Percentiles rank a stretch among this genome's conserved stretches.
These are phyloP conservation scores for Micropterix aruncella DNA, from an alignment of 2,888 invertebrate species.

Conservation along the genomic window DNA sequence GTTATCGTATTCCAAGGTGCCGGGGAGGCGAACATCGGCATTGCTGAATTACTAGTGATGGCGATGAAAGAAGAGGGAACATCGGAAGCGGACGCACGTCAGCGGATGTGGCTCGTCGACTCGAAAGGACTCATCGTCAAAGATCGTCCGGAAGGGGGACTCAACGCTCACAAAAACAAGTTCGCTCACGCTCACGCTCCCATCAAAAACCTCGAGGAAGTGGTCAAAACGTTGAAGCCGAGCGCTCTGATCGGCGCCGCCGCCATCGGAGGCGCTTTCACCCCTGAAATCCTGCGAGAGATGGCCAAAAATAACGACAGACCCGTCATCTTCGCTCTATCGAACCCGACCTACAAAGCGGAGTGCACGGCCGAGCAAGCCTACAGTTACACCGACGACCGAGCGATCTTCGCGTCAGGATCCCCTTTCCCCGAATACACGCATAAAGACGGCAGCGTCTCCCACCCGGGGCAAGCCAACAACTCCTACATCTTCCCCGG, in stretches of 20 bases:
- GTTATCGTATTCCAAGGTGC: slow-evolving; percentile 91
- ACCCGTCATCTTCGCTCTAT: slow-evolving; percentile 94
- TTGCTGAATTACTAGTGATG: slow-evolving; percentile 82
- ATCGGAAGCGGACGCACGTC: slow-evolving; percentile 56
- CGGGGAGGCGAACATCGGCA: slow-evolving; percentile 90
- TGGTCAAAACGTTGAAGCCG: slow-evolving; percentile 71
- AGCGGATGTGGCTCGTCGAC: slow-evolving; percentile 90
- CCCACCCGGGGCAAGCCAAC: slow-evolving; percentile 92
- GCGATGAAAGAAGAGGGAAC: slow-evolving; percentile 85
- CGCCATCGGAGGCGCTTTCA: slow-evolving; percentile 91
- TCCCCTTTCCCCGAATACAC: slow-evolving; percentile 87
- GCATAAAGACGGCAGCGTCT: slow-evolving; percentile 60
- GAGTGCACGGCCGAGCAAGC: slow-evolving; percentile 99
- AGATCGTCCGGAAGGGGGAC: slow-evolving; percentile 68
- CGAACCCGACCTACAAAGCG: slow-evolving; percentile 96
- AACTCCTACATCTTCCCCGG: slow-evolving; percentile 98
- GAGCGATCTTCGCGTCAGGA: slow-evolving; percentile 89
- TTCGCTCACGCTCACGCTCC: slow-evolving; percentile 72
- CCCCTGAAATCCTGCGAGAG: slow-evolving; percentile 63
- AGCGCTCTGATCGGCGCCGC: slow-evolving; percentile 66
- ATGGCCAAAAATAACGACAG: slow-evolving; percentile 75
- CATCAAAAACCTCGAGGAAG: slow-evolving; percentile 64
- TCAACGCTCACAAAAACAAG: slow-evolving; percentile 63
- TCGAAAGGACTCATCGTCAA: slow-evolving; percentile 89
- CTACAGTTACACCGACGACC: slow-evolving; percentile 76